Evolutionary conservation across 1,140 invertebrate species (phyloP), one percentile per base, ranked within the genome.

Genomic region (Philaenus spumarius): DNA sequence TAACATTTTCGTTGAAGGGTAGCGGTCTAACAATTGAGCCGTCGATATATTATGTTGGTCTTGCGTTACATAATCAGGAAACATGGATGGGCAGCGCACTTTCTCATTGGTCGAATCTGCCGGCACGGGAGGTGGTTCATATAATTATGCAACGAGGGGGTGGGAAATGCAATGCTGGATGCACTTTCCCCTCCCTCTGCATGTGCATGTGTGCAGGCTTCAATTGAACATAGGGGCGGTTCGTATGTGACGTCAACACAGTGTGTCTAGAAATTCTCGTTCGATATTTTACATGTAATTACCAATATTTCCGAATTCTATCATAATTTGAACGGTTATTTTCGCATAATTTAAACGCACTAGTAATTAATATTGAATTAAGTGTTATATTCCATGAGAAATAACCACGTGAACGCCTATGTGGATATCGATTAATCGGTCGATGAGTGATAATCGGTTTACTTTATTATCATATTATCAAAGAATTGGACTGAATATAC

Each of bases 81-180:
- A 57, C 45, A 39, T 43, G 35, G 42, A 17, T 40, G 43, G 26
- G 47, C 5, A 50, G 24, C 14, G 56, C 34, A 20, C 56, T 50
- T 19, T 51, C 56, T 58, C 42, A 58, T 58, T 58, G 56, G 56
- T 19, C 34, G 47, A 14, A 23, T 11, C 22, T 14, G 11, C 22
- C 23, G 26, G 26, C 26, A 34, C 48, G 42, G 43, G 55, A 47
- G 55, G 55, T 57, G 56, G 56, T 58, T 34, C 46, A 42, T 58
- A 37, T 58, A 47, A 58, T 58, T 58, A 58, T 58, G 56, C 56
- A 58, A 12, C 46, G 30, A 45, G 35, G 22, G 56, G 50, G 50
- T 37, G 50, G 48, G 50, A 53, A 53, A 53, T 53, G 50, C 47
- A 50, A 50, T 50, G 30, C 22, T 50, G 47, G 47, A 50, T 50